Evolutionary conservation across 1,140 invertebrate genomes (phyloP).

Genomic region (Colletes gigas): DNA sequence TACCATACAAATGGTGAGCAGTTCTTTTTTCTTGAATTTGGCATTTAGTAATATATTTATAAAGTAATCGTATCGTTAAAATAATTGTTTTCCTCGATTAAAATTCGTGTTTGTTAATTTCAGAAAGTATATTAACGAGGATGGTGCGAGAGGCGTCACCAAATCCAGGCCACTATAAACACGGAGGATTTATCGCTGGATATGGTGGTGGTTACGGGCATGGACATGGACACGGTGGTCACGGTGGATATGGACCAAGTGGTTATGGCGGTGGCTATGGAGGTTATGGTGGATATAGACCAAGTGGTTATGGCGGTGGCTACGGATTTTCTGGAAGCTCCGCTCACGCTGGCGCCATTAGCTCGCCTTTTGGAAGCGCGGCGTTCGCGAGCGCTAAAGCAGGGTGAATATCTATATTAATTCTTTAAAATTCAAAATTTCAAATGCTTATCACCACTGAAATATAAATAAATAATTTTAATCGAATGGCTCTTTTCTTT

Average conservation of each 20-base stretch:
- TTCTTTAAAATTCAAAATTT: too few species aligned
- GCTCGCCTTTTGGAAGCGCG: slow-evolving; percentile 53
- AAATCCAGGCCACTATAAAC: background rate
- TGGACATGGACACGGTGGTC: background rate
- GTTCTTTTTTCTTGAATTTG: too few species aligned
- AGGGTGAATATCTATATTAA: slow-evolving; percentile 49
- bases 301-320: slow-evolving; percentile 26
- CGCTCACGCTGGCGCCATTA: slow-evolving; percentile 52
- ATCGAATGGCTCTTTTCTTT: too few species aligned
- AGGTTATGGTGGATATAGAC: slow-evolving; percentile 16
- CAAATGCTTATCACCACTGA: too few species aligned
- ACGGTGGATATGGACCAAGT: background rate
- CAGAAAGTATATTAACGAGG: slow-evolving; percentile 6
- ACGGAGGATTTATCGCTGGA: slow-evolving; percentile 16
- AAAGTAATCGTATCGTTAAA: too few species aligned
- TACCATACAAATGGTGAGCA: too few species aligned
- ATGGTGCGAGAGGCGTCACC: slow-evolving; percentile 33
- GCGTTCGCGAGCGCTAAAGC: slow-evolving; percentile 47
- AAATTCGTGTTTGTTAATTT: background rate
- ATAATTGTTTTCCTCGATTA: too few species aligned
- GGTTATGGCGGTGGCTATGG: background rate
- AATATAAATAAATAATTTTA: too few species aligned
- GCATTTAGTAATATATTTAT: too few species aligned
- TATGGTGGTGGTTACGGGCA: slow-evolving; percentile 16
- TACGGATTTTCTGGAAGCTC: slow-evolving; percentile 46